Conservation (phyloP, 2,797 vertebrate species). For the Darevskia mixta region DNA sequence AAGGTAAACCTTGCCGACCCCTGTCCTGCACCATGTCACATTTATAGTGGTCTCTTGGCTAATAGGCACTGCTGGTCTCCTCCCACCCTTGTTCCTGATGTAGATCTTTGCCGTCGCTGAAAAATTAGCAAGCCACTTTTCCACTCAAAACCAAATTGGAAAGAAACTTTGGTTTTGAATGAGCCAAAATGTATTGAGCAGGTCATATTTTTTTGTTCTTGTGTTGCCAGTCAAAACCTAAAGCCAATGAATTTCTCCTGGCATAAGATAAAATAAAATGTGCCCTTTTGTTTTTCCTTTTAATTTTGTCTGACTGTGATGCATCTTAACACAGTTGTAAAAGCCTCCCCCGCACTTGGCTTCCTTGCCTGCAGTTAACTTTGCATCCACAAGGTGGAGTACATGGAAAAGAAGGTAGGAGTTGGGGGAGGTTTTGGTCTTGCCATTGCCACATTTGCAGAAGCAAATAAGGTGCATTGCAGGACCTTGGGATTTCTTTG, state of each 20-base stretch:
- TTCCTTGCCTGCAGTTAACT: background rate
- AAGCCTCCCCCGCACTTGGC: background rate
- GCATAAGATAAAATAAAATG: background rate
- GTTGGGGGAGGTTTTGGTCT: background rate
- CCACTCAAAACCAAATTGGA: background rate
- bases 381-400: fast-evolving
- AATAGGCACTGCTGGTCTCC: too few species aligned
- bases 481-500: too few species aligned
- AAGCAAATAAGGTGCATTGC: too few species aligned
- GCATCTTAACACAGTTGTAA: background rate
- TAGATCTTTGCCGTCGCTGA: too few species aligned
- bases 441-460: background rate
- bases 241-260: too few species aligned
- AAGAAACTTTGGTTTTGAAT: background rate
- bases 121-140: too few species aligned
- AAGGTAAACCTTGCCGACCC: too few species aligned
- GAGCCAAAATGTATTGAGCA: background rate
- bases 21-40: too few species aligned
- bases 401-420: fast-evolving
- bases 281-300: background rate
- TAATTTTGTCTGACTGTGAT: background rate
- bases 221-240: background rate
- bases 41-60: too few species aligned
- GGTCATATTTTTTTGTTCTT: too few species aligned
- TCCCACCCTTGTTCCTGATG: too few species aligned